phyloP scores from a whole-genome alignment of 2,888 invertebrate genomes.

The Papilio protenor region DNA sequence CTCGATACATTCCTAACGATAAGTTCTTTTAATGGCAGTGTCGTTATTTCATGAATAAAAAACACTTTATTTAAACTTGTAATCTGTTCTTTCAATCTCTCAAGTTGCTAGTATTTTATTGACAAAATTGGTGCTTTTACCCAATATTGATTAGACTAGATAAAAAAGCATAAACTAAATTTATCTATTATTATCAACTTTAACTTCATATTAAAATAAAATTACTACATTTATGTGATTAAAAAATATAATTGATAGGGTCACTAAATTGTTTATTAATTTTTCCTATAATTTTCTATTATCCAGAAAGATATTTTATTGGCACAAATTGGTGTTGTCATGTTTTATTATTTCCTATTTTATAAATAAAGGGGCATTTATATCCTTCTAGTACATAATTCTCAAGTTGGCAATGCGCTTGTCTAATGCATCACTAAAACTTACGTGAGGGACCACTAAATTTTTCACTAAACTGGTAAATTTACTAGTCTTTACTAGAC shows the following conservation, averaged over 20 bases:
- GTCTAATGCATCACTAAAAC: conserved; percentile 63
- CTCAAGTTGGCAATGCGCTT: conserved; percentile 73
- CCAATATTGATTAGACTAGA: conserved; percentile 14
- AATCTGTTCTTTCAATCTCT: background rate
- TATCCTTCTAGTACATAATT: background rate
- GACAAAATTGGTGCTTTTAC: conserved; percentile 11
- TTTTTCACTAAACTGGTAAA: conserved; percentile 73
- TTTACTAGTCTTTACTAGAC: conserved; percentile 77
- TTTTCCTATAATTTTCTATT: conserved; percentile 49
- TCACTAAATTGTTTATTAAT: background rate
- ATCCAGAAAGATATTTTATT: conserved; percentile 52
- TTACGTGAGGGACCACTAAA: conserved; percentile 71
- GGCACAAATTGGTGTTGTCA: conserved; percentile 72
- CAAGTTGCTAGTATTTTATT: background rate
- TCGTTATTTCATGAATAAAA: background rate
- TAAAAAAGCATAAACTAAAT: conserved; percentile 1
- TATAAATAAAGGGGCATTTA: conserved; percentile 38
- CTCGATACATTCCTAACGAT: conserved; percentile 52
- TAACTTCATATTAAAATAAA: background rate
- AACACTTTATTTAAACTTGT: background rate
- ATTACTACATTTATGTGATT: background rate
- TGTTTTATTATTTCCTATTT: conserved; percentile 54
- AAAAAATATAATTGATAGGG: background rate
- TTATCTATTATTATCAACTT: background rate
- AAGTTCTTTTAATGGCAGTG: conserved; percentile 31